A percentile compares a stretch with the other conserved stretches of the same genome.
Conservation (phyloP, 2,797 vertebrate genomes). For the Phrynocephalus guinanensis region DNA sequence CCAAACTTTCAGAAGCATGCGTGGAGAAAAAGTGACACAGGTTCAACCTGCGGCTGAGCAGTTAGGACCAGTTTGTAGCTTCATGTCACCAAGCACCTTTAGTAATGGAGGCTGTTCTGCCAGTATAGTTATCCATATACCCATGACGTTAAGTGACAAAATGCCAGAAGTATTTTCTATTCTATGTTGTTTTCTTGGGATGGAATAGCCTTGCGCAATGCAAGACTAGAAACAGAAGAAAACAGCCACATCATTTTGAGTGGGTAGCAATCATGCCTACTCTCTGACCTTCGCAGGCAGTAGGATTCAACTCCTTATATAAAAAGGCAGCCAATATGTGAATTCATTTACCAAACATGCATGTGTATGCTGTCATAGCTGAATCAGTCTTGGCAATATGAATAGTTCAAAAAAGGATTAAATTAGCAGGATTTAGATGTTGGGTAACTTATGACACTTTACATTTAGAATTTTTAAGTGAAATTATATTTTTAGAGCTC, state of each 20-base stretch:
- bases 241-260: not conserved
- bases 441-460: not conserved
- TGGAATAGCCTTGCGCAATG: not conserved
- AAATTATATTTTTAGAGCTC: not conserved
- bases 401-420: not conserved
- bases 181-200: not conserved
- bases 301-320: not conserved
- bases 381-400: not conserved
- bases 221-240: not conserved
- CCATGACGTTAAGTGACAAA: not conserved
- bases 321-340: constrained; percentile 20
- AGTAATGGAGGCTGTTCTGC: not conserved
- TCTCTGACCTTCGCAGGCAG: accelerated
- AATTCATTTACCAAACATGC: not conserved
- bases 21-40: not conserved
- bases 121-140: not conserved
- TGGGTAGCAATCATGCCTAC: constrained; percentile 4
- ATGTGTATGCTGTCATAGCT: not conserved
- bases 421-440: not conserved
- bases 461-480: constrained; percentile 9
- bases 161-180: not conserved
- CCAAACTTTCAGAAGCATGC: no score
- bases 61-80: not conserved
- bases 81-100: not conserved
- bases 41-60: not conserved